Percentiles rank a stretch among this genome's conserved stretches.
Evolutionary conservation across 2,888 invertebrate genomes (phyloP).

Genomic region (Xanthorhoe spadicearia): DNA sequence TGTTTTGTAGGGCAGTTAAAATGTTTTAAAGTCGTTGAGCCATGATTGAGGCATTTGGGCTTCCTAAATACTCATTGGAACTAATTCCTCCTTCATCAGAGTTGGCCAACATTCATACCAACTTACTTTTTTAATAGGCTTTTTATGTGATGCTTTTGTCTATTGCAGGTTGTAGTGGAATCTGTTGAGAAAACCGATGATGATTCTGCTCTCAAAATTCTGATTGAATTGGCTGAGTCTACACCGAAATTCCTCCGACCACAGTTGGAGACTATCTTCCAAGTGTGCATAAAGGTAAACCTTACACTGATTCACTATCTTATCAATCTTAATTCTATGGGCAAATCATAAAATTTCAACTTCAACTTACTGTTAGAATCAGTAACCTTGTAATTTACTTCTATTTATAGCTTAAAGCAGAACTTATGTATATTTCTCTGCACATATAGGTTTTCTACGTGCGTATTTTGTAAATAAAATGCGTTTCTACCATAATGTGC

Average conservation of each 20-base stretch:
- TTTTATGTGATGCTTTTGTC: neutral
- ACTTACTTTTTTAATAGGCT: no score
- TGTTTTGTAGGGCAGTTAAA: no score
- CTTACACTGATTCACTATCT: conserved; percentile 10
- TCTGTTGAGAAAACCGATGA: conserved; percentile 94
- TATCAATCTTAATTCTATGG: conserved; percentile 9
- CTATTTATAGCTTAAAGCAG: neutral
- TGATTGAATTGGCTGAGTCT: conserved; percentile 97
- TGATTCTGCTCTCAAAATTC: conserved; percentile 95
- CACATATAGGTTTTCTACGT: conserved; percentile 65
- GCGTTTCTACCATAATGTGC: conserved; percentile 75
- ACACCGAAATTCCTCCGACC: conserved; percentile 96
- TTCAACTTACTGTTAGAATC: conserved; percentile 1
- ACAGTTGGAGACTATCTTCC: conserved; percentile 92
- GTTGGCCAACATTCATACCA: no score
- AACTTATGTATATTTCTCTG: conserved; percentile 30
- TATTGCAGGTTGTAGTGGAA: conserved; percentile 88
- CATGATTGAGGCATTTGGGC: no score
- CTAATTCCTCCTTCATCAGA: no score
- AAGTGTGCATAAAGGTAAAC: conserved; percentile 57
- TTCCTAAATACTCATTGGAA: no score
- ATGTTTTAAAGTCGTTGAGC: no score
- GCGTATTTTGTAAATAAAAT: conserved; percentile 60
- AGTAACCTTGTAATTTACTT: neutral
- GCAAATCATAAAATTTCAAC: neutral